Conservation (phyloP, 2,888 invertebrate genomes). For the Synanthedon vespiformis region DNA sequence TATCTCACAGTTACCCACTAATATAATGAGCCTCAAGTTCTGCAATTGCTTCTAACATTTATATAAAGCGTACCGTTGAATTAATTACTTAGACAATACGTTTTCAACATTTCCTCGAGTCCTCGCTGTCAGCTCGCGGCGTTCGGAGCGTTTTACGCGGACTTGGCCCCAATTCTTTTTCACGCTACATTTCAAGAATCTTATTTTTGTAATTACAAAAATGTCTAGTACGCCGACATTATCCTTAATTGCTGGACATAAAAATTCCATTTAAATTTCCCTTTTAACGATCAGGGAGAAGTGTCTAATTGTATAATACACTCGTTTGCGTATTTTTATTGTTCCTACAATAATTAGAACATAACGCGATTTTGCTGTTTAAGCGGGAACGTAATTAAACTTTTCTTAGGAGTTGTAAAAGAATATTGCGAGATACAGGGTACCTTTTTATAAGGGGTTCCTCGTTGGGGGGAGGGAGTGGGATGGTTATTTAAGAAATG, state of each 20-base stretch:
- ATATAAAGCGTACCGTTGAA: background rate
- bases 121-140: constrained; percentile 45
- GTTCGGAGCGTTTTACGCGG: constrained; percentile 52
- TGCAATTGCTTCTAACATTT: background rate
- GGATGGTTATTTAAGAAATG: constrained; percentile 56
- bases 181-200: constrained; percentile 71
- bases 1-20: background rate
- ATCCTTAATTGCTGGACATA: constrained; percentile 72
- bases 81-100: constrained; percentile 23
- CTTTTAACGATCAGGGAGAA: constrained; percentile 69
- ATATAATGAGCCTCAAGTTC: background rate
- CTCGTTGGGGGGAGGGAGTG: constrained; percentile 17
- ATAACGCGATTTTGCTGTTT: constrained; percentile 59
- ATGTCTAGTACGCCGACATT: constrained; percentile 69
- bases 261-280: constrained; percentile 73
- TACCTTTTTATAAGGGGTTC: constrained; percentile 23
- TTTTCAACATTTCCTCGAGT: constrained; percentile 36
- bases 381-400: constrained; percentile 57
- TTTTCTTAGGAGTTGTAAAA: constrained; percentile 51
- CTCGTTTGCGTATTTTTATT: constrained; percentile 72
- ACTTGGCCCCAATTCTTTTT: constrained; percentile 65
- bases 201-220: constrained; percentile 72
- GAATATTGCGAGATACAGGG: constrained; percentile 48
- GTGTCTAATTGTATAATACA: constrained; percentile 71
- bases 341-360: constrained; percentile 69